Evolutionary conservation across 2,113 vertebrate species (phyloP).

Genomic region (Phrynocephalus versicolor): DNA sequence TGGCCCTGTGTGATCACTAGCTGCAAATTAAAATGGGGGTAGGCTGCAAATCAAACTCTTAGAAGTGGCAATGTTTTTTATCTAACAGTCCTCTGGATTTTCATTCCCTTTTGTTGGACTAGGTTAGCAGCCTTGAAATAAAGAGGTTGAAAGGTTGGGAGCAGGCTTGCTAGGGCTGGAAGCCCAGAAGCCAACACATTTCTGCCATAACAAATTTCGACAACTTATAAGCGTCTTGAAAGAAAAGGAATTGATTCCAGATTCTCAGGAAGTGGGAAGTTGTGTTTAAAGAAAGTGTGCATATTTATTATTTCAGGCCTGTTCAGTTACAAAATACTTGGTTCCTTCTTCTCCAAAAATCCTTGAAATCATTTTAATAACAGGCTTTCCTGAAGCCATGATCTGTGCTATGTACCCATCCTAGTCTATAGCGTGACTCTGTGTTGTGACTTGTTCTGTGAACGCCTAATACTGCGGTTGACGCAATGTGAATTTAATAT

Average conservation of each 20-base stretch:
- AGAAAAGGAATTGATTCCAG: conserved; percentile 68
- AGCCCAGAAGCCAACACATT: conserved; percentile 72
- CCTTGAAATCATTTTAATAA: conserved; percentile 62
- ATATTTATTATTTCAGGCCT: conserved; percentile 75
- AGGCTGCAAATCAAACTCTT: too few species aligned
- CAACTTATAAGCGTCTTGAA: conserved; percentile 69
- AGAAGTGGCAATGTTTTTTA: too few species aligned
- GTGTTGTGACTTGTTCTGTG: not conserved
- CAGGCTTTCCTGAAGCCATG: conserved; percentile 38
- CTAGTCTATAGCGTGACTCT: not conserved
- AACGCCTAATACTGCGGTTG: not conserved
- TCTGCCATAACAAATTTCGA: conserved; percentile 65
- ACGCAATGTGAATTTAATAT: not conserved
- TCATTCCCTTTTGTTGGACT: conserved; percentile 54
- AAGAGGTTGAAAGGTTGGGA: conserved; percentile 59
- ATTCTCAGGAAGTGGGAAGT: conserved; percentile 75
- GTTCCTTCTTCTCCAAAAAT: conserved; percentile 57
- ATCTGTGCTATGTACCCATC: not conserved
- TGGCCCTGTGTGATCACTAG: too few species aligned
- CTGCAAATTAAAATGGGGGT: too few species aligned
- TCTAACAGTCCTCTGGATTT: conserved; percentile 67
- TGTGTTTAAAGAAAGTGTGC: conserved; percentile 67
- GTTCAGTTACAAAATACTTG: conserved; percentile 62
- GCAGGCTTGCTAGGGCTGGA: conserved; percentile 48
- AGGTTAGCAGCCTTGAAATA: conserved; percentile 65